Conservation (phyloP, 2,888 invertebrate genomes). For the Proisotoma minuta region DNA sequence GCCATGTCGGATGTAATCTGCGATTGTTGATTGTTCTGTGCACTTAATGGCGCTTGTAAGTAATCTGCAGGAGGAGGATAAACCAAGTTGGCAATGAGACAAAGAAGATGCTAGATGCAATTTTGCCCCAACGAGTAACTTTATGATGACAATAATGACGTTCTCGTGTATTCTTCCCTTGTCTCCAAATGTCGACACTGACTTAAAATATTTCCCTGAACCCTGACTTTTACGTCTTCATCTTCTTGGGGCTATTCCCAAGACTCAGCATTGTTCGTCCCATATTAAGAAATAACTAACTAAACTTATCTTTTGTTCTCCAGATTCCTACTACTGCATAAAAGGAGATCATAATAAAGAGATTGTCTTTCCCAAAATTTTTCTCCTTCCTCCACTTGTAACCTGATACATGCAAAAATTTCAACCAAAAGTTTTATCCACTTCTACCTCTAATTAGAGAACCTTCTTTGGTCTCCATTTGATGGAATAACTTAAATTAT, state of each 20-base stretch:
- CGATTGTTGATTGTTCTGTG: neutral
- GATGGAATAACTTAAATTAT: too few species aligned
- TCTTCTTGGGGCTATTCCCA: constrained; percentile 6
- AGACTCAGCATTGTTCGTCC: neutral
- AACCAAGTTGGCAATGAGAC: constrained; percentile 10
- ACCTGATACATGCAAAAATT: neutral
- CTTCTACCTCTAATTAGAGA: neutral
- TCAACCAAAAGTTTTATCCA: too few species aligned
- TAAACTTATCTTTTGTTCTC: too few species aligned
- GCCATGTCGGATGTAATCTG: neutral
- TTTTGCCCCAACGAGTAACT: constrained; percentile 20
- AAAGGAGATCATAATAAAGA: too few species aligned
- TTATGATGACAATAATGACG: constrained; percentile 42
- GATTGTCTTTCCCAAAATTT: too few species aligned
- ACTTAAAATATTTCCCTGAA: constrained; percentile 36
- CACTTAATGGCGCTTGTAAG: constrained; percentile 2
- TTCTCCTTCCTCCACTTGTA: too few species aligned
- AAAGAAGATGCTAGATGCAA: constrained; percentile 16
- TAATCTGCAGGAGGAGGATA: neutral
- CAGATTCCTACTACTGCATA: too few species aligned
- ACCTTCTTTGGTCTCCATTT: constrained; percentile 1
- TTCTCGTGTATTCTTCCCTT: constrained; percentile 27
- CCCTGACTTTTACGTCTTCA: constrained; percentile 40
- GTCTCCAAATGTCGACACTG: constrained; percentile 34
- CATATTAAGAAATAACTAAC: too few species aligned